Conservation (phyloP, 2,797 vertebrate genomes). For the Enteromius trimaculatus region DNA sequence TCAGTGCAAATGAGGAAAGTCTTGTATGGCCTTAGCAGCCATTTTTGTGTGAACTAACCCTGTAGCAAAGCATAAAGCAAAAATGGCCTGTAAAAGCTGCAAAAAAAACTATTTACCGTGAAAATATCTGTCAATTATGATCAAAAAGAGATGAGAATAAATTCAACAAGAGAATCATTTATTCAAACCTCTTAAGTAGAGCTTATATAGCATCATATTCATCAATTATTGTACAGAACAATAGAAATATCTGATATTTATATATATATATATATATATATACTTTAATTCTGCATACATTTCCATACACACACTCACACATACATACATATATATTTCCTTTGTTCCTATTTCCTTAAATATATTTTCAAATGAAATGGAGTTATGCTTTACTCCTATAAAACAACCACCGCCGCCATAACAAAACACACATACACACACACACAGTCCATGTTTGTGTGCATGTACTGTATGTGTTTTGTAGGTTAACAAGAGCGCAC, state of each 20-base stretch:
- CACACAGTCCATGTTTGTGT: slow-evolving; percentile 50
- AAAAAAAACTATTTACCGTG: not conserved
- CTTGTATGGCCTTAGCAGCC: not conserved
- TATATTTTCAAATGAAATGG: slow-evolving; percentile 75
- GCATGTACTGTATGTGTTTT: slow-evolving; percentile 47
- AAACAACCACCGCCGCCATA: slow-evolving; percentile 63
- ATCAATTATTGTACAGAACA: slow-evolving; percentile 79
- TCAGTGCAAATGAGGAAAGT: not conserved
- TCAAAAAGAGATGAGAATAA: slow-evolving; percentile 68
- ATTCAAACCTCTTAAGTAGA: slow-evolving; percentile 81
- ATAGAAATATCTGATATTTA: slow-evolving; percentile 72
- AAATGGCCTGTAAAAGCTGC: not conserved
- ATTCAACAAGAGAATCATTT: slow-evolving; percentile 72
- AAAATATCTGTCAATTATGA: not conserved
- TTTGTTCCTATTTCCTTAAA: slow-evolving; percentile 79
- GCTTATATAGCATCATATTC: slow-evolving; percentile 73
- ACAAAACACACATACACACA: slow-evolving; percentile 52
- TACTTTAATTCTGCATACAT: slow-evolving; percentile 70
- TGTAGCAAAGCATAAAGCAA: not conserved
- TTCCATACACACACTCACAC: slow-evolving; percentile 34
- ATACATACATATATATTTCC: slow-evolving; percentile 65
- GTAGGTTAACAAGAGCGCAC: slow-evolving; percentile 47
- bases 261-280: slow-evolving; percentile 72
- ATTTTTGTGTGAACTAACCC: not conserved
- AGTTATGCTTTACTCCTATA: slow-evolving; percentile 75